phyloP scores from a whole-genome alignment of 2,113 vertebrate genomes.

The Sander lucioperca region DNA sequence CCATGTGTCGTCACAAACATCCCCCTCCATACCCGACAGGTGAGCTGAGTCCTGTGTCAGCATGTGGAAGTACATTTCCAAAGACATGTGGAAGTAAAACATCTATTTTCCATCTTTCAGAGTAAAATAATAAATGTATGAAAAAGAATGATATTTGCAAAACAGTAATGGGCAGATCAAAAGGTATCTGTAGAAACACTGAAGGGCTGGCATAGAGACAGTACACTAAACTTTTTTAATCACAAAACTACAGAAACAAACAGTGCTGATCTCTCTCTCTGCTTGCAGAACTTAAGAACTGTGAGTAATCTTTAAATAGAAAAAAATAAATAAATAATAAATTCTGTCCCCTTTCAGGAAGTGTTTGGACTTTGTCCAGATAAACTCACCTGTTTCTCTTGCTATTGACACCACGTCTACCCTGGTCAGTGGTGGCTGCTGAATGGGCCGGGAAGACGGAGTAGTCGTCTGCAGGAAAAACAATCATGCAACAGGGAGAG shows the following conservation, averaged over 20 bases:
- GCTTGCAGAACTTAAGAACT: neutral
- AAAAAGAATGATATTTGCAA: neutral
- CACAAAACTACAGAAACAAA: neutral
- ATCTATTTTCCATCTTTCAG: conserved; percentile 10
- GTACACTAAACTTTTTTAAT: neutral
- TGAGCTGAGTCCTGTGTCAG: conserved; percentile 20
- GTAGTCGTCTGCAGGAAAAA: conserved; percentile 63
- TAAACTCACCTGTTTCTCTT: conserved; percentile 69
- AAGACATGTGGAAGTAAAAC: no score
- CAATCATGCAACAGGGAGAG: conserved; percentile 4
- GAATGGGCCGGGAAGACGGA: conserved; percentile 76
- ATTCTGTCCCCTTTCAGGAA: neutral
- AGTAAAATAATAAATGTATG: neutral
- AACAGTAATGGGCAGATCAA: neutral
- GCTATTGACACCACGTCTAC: conserved; percentile 13
- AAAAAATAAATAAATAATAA: neutral
- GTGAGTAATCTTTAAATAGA: neutral
- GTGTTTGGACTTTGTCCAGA: neutral
- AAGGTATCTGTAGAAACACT: conserved; percentile 9
- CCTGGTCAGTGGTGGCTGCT: conserved; percentile 73
- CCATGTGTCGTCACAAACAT: neutral
- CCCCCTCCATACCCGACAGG: neutral
- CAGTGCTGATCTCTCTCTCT: neutral
- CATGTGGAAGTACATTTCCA: conserved; percentile 5
- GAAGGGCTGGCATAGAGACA: neutral